These are phyloP conservation scores for Dasypogon diadema DNA, from an alignment of 2,888 invertebrate species.

Conservation along the genomic window DNA sequence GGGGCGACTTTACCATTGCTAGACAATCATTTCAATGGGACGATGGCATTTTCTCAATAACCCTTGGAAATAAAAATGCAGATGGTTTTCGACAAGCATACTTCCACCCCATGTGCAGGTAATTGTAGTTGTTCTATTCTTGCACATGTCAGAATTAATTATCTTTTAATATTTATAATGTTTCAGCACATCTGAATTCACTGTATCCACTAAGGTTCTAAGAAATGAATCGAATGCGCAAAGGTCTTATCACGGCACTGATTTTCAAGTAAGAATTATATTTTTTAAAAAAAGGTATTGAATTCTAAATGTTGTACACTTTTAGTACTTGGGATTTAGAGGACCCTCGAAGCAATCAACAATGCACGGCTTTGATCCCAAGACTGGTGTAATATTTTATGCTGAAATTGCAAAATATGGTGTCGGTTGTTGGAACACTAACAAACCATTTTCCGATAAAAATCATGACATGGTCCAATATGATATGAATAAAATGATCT, in stretches of 20 bases:
- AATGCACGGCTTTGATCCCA: constrained; percentile 75
- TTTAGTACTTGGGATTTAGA: constrained; percentile 74
- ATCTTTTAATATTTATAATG: too few species aligned
- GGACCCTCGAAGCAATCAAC: constrained; percentile 77
- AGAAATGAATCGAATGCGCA: constrained; percentile 71
- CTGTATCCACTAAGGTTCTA: constrained; percentile 76
- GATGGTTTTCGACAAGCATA: constrained; percentile 75
- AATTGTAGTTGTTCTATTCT: background rate
- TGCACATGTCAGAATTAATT: background rate
- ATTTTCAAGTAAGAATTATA: constrained; percentile 69
- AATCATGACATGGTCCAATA: constrained; percentile 73
- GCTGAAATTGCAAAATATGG: constrained; percentile 79
- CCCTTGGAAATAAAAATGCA: constrained; percentile 70
- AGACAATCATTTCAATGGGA: constrained; percentile 82
- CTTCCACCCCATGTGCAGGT: constrained; percentile 81
- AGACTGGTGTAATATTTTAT: constrained; percentile 76
- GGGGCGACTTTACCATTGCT: constrained; percentile 76
- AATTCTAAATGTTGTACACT: constrained; percentile 44
- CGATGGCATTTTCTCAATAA: constrained; percentile 83
- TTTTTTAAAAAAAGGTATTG: background rate
- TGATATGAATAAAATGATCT: constrained; percentile 75
- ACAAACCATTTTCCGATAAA: constrained; percentile 68
- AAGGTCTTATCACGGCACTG: constrained; percentile 70
- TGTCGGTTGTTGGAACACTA: constrained; percentile 81
- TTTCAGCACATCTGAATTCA: constrained; percentile 76